A percentile compares a stretch with the other conserved stretches of the same genome.
These are phyloP conservation scores for Pachydiplax longipennis DNA, from an alignment of 2,888 invertebrate genomes.

Conservation along the genomic window DNA sequence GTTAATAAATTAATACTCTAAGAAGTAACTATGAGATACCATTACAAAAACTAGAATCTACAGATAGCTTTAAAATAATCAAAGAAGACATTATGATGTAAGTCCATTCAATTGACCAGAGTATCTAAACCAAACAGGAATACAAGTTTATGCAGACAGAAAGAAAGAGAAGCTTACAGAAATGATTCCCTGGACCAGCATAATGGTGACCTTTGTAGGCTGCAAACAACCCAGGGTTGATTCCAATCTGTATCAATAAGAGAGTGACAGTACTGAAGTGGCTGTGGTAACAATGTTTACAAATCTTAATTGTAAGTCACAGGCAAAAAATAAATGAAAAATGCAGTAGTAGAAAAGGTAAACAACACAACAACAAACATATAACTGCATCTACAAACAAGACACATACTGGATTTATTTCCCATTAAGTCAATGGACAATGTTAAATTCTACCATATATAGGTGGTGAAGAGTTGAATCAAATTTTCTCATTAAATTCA, in stretches of 20 bases:
- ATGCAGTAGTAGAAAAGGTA: not conserved
- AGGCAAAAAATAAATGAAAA: not conserved
- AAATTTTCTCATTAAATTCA: not conserved
- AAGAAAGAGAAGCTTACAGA: slow-evolving; percentile 71
- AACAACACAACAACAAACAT: not conserved
- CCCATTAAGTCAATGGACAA: not conserved
- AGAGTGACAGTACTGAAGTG: not conserved
- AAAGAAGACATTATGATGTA: too few relatives aligned
- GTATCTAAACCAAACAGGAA: not conserved
- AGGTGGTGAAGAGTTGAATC: not conserved
- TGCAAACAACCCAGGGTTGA: slow-evolving; percentile 96
- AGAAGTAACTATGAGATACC: too few relatives aligned
- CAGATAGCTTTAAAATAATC: too few relatives aligned
- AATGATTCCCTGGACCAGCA: slow-evolving; percentile 98
- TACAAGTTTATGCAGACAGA: not conserved
- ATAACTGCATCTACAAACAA: not conserved
- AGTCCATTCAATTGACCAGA: not conserved
- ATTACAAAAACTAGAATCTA: too few relatives aligned
- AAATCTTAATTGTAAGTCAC: not conserved
- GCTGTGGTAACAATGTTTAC: not conserved
- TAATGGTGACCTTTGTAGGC: slow-evolving; percentile 99
- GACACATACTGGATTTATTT: not conserved
- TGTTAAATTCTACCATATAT: not conserved
- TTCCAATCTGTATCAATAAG: slow-evolving; percentile 82
- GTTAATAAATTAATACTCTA: too few relatives aligned